Base-by-base conservation (phyloP, 1,140 invertebrate genomes). In the Telenomus remus region DNA sequence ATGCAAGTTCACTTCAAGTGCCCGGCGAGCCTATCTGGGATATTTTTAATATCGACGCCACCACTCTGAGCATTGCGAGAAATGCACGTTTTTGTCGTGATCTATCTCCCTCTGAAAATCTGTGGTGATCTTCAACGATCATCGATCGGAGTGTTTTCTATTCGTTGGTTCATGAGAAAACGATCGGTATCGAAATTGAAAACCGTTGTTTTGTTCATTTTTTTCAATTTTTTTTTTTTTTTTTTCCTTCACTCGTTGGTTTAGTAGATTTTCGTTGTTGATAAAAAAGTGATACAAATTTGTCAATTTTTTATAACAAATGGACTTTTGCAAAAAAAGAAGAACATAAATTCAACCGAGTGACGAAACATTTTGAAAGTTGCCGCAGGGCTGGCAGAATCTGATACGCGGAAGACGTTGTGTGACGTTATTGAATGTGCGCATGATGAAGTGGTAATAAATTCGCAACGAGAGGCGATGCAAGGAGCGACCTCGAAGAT, bases 21-120 rank as follows among this genome's bases (percentile, higher is more conserved):
- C 75, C 76, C 74, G n/a, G n/a, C n/a, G 71, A 79, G 68, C 68
- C 78, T 84, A 83, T 82, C 80, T 80, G 35, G 69, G 78, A 72
- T 81, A 84, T 85, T 87, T 87, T 85, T 85, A 84, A 83, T 85
- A 85, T 82, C 76, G 80, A 78, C 68, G 51, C 33, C 37, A 19
- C 10, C 11, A 35, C 61, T 64, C n/a, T 19, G 50, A 81, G 63
- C 76, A 76, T 77, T 74, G 76, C 54, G 48, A 59, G 55, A 68
- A 68, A 59, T 59, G 50, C 55, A 11, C 54, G 48, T 16, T 47
- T 12, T 4, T 39, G 37, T 11, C 37, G 48, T 53, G 55, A 68
- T 68, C 48, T 53, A 59, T 16, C 54, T n/a, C 14, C 13, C 15
- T 42, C 27, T 51, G 64, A 51, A 57, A 10, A 54, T 35, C 34